Percentiles rank a stretch among this genome's conserved stretches.
Conservation (phyloP, 1,140 invertebrate species). For the Mercenaria mercenaria region DNA sequence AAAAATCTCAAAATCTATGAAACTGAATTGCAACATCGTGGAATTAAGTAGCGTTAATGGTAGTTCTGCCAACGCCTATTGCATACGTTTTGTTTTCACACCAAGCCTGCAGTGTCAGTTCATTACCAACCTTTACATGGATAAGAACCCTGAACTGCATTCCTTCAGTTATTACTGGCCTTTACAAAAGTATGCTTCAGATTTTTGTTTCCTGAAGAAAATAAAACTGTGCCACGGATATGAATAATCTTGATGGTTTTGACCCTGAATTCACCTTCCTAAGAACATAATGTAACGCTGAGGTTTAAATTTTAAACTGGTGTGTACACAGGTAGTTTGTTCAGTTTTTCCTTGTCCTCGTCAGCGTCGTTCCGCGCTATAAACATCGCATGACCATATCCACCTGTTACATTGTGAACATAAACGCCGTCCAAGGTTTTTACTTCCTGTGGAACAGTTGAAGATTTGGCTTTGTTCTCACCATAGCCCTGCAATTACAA, state of each 20-base stretch:
- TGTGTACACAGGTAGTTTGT: slow-evolving; percentile 88
- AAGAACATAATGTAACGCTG: background rate
- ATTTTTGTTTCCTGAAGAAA: background rate
- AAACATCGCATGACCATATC: slow-evolving; percentile 93
- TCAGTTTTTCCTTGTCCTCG: slow-evolving; percentile 89
- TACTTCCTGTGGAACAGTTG: slow-evolving; percentile 95
- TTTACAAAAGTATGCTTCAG: background rate
- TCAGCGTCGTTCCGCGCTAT: slow-evolving; percentile 90
- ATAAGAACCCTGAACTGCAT: background rate
- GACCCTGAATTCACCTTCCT: slow-evolving; percentile 38
- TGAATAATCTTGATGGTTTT: background rate
- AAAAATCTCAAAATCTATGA: too few relatives aligned
- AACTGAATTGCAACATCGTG: too few relatives aligned
- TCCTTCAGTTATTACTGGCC: background rate
- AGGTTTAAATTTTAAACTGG: slow-evolving; percentile 21
- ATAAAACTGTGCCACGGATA: background rate
- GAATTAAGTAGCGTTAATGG: too few relatives aligned
- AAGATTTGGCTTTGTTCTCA: slow-evolving; percentile 93
- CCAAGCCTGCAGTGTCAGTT: too few relatives aligned
- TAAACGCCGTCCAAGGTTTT: slow-evolving; percentile 93
- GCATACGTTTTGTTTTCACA: too few relatives aligned
- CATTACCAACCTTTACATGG: too few relatives aligned
- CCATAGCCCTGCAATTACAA: slow-evolving; percentile 91
- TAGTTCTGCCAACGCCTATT: too few relatives aligned
- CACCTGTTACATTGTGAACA: slow-evolving; percentile 93